Percentiles rank a stretch among this genome's conserved stretches.
Conservation (phyloP, 2,113 vertebrate species). For the Spea bombifrons region DNA sequence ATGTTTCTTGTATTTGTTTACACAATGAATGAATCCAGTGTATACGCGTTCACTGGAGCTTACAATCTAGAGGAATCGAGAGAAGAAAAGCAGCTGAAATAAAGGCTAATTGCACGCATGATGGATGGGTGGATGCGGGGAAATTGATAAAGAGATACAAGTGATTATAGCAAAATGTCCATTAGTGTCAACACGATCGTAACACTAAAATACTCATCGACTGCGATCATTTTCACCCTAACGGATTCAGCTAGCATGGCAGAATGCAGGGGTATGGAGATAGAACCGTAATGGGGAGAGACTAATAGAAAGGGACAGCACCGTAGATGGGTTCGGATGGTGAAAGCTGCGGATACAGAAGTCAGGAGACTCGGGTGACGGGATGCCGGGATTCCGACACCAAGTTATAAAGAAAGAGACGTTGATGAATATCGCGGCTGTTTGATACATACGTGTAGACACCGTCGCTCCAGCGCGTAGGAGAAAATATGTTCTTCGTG, state of each 20-base stretch:
- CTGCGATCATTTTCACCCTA: background rate
- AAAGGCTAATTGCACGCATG: background rate
- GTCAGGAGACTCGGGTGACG: no score
- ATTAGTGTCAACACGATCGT: background rate
- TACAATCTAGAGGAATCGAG: background rate
- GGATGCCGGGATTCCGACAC: no score
- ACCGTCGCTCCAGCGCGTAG: no score
- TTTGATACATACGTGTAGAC: no score
- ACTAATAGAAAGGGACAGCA: no score
- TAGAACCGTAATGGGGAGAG: no score
- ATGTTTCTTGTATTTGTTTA: background rate
- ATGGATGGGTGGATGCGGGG: background rate
- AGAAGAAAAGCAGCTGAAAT: background rate
- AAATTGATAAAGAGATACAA: conserved; percentile 2
- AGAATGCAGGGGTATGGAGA: no score
- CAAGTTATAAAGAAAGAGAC: no score
- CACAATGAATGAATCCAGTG: background rate
- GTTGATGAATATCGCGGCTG: no score
- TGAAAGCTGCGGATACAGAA: no score
- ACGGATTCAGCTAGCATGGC: background rate
- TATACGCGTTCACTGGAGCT: background rate
- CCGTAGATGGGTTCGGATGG: no score
- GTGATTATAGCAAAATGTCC: background rate
- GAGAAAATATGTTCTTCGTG: no score
- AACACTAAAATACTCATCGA: background rate